Evolutionary conservation across 2,113 vertebrate species (phyloP).

Genomic region (Paracanthobrama guichenoti): DNA sequence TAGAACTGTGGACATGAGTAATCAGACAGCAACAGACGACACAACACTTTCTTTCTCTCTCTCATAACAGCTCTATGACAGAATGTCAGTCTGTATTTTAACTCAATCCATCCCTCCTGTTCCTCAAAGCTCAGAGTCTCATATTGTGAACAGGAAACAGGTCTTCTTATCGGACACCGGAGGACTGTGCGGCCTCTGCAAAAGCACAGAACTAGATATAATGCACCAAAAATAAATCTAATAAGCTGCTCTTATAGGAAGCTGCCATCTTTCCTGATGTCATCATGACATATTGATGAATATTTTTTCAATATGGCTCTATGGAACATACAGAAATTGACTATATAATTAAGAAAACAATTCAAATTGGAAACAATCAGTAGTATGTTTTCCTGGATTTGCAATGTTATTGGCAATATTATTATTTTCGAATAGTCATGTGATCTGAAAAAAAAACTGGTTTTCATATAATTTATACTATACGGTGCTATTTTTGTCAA

Average conservation of each 20-base stretch:
- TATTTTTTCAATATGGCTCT: not conserved
- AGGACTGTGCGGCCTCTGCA: not conserved
- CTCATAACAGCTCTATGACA: conserved; percentile 37
- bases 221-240: conserved; percentile 47
- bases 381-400: not conserved
- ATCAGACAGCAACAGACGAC: conserved; percentile 54
- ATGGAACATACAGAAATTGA: not conserved
- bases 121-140: conserved; percentile 41
- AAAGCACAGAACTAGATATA: conserved; percentile 1
- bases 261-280: not conserved
- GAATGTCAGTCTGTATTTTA: conserved; percentile 38
- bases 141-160: conserved; percentile 43
- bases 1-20: conserved; percentile 43
- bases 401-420: not conserved
- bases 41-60: conserved; percentile 9
- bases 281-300: not conserved
- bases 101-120: conserved; percentile 14
- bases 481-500: not conserved
- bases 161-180: conserved; percentile 42
- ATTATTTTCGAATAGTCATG: not conserved
- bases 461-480: not conserved
- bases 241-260: not conserved
- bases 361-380: too few species aligned
- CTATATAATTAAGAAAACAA: not conserved
- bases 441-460: not conserved